Base-by-base conservation (phyloP, 1,140 invertebrate genomes). In the Dolichoris vasculosae region DNA sequence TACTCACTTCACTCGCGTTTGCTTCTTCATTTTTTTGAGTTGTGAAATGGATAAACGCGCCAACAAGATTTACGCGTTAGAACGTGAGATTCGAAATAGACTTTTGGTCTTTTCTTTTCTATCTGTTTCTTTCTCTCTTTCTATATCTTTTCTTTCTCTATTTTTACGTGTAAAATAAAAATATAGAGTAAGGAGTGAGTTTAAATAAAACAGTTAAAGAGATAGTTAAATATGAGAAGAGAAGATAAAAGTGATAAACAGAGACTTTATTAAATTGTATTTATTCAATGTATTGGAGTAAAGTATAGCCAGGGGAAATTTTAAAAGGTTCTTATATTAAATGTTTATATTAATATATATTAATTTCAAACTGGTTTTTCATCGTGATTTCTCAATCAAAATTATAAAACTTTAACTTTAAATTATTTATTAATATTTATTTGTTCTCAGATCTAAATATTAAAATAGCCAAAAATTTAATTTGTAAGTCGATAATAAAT, bases 1-100 rank as follows among this genome's bases (percentile, higher is more conserved):
- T 13, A 4, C 64, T 86, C 63, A 55, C 63, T 77, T 13, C 46
- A 15, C 64, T 67, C 77, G 38, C 63, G 20, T 77, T 83, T 67
- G 73, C 82, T 15, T 35, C 77, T 83, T n/a, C 73, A 59, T 83
- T 86, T 76, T 46, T 79, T 77, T 32, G 80, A 83, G 82, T 51
- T n/a, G 80, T 69, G 51, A 38, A 76, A 78, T 84, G 75, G 73
- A 78, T n/a, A 69, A 78, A 84, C 82, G 75, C 63, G 71, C 63
- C 83, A 77, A 80, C 59, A 77, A 91, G 91, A 92, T 91, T 91
- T 91, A 92, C 90, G 77, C 83, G 46, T 59, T 55, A 48, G 79
- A 81, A 38, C n/a, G 73, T n/a, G 77, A 85, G 78, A 80, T 43
- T 75, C 67, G 67, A 85, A 85, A 80, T 69, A 75, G 84, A 67